Conservation (phyloP, 2,797 vertebrate species). For the Argentina silus region DNA sequence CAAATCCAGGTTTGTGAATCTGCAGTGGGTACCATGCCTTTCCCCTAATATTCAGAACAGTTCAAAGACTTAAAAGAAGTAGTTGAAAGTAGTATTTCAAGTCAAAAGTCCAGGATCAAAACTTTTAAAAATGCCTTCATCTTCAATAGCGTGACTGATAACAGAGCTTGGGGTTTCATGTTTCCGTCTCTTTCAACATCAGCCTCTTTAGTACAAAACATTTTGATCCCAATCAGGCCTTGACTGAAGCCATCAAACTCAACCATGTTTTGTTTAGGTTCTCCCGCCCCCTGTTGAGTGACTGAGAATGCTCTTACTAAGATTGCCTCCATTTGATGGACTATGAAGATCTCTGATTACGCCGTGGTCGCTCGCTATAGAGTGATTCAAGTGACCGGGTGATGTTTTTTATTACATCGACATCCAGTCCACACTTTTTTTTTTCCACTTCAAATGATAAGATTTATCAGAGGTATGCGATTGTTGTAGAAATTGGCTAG, state of each 20-base stretch:
- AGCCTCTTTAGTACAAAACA: slow-evolving; percentile 26
- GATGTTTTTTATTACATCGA: neutral
- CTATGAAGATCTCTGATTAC: slow-evolving; percentile 38
- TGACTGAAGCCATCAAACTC: slow-evolving; percentile 43
- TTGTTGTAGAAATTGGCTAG: neutral
- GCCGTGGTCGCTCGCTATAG: neutral
- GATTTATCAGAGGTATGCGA: neutral
- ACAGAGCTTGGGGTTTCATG: slow-evolving; percentile 16
- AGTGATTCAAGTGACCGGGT: slow-evolving; percentile 4
- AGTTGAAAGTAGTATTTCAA: neutral
- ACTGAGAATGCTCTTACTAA: slow-evolving; percentile 34
- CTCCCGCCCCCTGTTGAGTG: slow-evolving; percentile 22
- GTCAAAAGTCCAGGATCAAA: neutral
- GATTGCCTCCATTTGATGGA: slow-evolving; percentile 42
- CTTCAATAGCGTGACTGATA: slow-evolving; percentile 14
- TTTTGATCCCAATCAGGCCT: slow-evolving; percentile 48
- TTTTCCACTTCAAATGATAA: neutral
- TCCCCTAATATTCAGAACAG: neutral
- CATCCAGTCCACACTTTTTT: neutral
- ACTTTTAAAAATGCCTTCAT: neutral
- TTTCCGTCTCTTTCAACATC: slow-evolving; percentile 6
- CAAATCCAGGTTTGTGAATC: too few relatives aligned
- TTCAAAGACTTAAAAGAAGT: neutral
- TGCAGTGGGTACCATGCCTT: neutral
- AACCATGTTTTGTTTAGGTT: slow-evolving; percentile 32